Percentiles rank a stretch among this genome's conserved stretches.
Evolutionary conservation across 2,797 vertebrate genomes (phyloP).

Genomic region (Picus viridis): DNA sequence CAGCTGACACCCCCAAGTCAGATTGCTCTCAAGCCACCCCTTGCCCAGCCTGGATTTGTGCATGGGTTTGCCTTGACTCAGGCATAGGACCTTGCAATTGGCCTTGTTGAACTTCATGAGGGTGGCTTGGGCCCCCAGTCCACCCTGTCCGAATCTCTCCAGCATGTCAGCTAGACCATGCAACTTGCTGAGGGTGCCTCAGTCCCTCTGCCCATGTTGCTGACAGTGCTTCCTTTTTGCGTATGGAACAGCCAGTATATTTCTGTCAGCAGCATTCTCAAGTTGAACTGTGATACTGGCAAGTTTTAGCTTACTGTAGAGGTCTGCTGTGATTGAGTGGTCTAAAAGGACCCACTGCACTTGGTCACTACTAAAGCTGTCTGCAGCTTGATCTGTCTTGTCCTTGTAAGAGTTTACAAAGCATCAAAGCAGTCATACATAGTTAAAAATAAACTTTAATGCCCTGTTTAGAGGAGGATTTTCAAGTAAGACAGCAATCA

Average conservation of each 20-base stretch:
- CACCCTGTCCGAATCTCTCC: too few species aligned
- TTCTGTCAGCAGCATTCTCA: neutral
- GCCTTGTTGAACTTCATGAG: too few species aligned
- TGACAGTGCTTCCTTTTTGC: neutral
- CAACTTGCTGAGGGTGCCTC: too few species aligned
- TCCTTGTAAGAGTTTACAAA: neutral
- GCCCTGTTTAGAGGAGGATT: neutral
- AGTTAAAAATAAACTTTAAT: neutral
- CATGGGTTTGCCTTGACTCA: too few species aligned
- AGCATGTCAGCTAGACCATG: too few species aligned
- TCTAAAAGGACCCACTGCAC: neutral
- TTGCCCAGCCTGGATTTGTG: too few species aligned
- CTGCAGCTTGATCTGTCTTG: neutral
- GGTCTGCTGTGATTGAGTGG: neutral
- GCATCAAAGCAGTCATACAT: neutral
- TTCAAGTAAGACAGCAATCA: neutral
- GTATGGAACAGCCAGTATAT: neutral
- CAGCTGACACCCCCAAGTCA: too few species aligned
- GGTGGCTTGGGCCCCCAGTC: too few species aligned
- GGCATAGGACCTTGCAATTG: too few species aligned
- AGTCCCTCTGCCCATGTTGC: too few species aligned
- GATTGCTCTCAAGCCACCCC: too few species aligned
- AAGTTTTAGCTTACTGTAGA: neutral
- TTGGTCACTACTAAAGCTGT: neutral
- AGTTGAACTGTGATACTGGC: neutral